These are phyloP conservation scores for Didymodactylos carnosus DNA, from an alignment of 2,888 invertebrate genomes.

Conservation along the genomic window DNA sequence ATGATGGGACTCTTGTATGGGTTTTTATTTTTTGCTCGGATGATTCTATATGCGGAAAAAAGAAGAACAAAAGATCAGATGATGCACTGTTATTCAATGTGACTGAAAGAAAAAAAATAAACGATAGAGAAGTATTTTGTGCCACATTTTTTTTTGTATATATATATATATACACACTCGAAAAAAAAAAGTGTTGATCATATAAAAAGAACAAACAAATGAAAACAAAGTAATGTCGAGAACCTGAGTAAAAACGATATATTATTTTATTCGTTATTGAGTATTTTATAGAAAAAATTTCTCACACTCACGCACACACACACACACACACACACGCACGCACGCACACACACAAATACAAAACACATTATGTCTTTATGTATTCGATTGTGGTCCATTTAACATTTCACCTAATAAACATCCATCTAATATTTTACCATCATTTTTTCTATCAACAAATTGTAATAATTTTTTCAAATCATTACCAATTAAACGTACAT, in stretches of 20 bases:
- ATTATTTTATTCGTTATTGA: too few species aligned
- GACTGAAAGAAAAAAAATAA: neutral
- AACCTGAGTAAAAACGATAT: neutral
- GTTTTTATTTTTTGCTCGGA: too few species aligned
- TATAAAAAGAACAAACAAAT: too few species aligned
- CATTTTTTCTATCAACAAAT: slow-evolving; percentile 1
- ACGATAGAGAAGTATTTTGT: neutral
- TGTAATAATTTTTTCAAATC: slow-evolving; percentile 11
- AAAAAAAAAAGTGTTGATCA: too few species aligned
- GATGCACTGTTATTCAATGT: neutral
- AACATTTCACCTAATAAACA: slow-evolving; percentile 14
- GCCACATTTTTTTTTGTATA: too few species aligned
- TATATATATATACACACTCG: too few species aligned
- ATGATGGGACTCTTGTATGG: too few species aligned
- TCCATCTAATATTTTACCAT: slow-evolving; percentile 9
- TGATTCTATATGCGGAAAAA: too few species aligned
- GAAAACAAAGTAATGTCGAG: neutral
- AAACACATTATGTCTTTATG: too few species aligned
- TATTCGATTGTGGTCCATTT: slow-evolving; percentile 6
- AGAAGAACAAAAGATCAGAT: too few species aligned
- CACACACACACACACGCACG: too few species aligned
- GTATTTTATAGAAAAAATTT: too few species aligned
- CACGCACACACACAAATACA: neutral
- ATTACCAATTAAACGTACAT: slow-evolving; percentile 10
- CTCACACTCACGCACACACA: neutral